A percentile compares a stretch with the other conserved stretches of the same genome.
Evolutionary conservation across 1,140 invertebrate genomes (phyloP).

Genomic region (Reticulitermes speratus): DNA sequence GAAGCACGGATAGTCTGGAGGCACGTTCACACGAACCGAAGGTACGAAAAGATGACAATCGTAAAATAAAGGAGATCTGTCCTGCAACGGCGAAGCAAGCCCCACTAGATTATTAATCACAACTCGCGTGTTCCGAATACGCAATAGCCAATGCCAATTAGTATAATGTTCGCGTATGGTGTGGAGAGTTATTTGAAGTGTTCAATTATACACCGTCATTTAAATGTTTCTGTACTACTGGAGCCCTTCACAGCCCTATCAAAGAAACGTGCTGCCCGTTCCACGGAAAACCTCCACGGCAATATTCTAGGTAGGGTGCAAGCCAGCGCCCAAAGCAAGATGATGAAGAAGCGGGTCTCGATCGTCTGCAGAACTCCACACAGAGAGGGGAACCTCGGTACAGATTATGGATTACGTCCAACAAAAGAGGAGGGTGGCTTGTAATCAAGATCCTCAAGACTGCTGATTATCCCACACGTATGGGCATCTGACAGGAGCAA

Average conservation of each 20-base stretch:
- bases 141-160: too few species aligned
- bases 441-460: neutral
- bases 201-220: too few species aligned
- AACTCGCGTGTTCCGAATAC: too few species aligned
- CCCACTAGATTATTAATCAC: too few species aligned
- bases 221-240: too few species aligned
- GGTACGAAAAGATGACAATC: too few species aligned
- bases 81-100: too few species aligned
- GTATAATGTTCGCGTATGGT: too few species aligned
- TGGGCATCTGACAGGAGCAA: neutral
- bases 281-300: neutral
- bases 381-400: neutral
- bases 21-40: too few species aligned
- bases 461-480: neutral
- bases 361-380: neutral
- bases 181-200: too few species aligned
- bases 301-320: neutral
- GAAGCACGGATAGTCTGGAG: too few species aligned
- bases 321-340: neutral
- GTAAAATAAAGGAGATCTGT: too few species aligned
- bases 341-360: neutral
- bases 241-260: neutral
- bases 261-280: neutral
- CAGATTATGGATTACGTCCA: conserved; percentile 8
- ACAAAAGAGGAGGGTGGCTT: neutral